These are phyloP conservation scores for Oncorhynchus mykiss DNA, from an alignment of 2,113 vertebrate genomes.

Conservation along the genomic window DNA sequence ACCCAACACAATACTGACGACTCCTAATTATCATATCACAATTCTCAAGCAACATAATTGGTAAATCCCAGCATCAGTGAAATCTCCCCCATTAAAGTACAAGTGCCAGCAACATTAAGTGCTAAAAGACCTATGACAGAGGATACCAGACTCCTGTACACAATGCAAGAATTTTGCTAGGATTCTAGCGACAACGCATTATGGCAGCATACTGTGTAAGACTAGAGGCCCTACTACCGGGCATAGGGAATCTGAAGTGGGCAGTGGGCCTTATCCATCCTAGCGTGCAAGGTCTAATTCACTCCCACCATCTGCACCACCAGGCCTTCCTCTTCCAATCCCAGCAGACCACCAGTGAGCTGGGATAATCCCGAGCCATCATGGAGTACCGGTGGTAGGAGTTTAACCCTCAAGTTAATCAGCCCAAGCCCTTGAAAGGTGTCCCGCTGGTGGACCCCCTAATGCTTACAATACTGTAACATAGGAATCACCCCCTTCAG, in stretches of 20 bases:
- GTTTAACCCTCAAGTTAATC: conserved; percentile 49
- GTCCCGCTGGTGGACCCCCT: no score
- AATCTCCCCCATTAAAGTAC: neutral
- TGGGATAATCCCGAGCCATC: conserved; percentile 29
- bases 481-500: neutral
- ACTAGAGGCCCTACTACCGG: neutral
- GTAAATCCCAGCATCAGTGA: no score
- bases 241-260: neutral
- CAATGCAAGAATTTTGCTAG: neutral
- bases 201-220: neutral
- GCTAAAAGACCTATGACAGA: neutral
- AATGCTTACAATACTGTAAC: neutral
- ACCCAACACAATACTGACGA: neutral
- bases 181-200: neutral
- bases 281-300: conserved; percentile 49
- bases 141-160: neutral
- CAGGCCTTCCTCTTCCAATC: neutral
- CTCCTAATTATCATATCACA: neutral
- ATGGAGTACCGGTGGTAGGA: neutral
- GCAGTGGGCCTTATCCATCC: conserved; percentile 37
- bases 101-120: neutral
- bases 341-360: conserved; percentile 17
- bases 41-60: no score
- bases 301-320: conserved; percentile 57
- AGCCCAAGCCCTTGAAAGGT: conserved; percentile 2